Evolutionary conservation across 2,113 vertebrate genomes (phyloP).

Genomic region (Eurystomus gularis): DNA sequence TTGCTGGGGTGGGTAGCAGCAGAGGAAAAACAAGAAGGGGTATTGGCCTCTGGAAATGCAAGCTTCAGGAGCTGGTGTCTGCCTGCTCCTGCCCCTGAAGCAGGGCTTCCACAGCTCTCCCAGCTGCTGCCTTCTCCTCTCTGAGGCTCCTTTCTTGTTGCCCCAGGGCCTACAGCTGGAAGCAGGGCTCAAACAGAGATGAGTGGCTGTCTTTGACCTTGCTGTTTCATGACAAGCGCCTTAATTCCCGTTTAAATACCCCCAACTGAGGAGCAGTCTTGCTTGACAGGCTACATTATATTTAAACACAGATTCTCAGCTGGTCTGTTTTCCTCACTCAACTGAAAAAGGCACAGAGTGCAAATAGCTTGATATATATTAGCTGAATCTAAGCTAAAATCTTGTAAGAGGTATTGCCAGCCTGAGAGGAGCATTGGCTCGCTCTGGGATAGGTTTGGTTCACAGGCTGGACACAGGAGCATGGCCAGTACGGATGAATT

Average conservation of each 20-base stretch:
- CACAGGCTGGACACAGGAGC: not conserved
- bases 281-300: constrained; percentile 50
- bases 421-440: not conserved
- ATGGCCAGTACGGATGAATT: not conserved
- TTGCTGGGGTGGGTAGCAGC: not conserved
- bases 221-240: not conserved
- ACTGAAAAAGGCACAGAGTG: constrained; percentile 20
- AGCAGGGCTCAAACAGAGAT: rapidly evolving
- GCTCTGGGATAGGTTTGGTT: not conserved
- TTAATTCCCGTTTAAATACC: not conserved
- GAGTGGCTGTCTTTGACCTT: not conserved
- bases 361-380: constrained; percentile 35
- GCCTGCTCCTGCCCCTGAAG: rapidly evolving
- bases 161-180: not conserved
- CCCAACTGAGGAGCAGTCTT: not conserved
- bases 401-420: not conserved
- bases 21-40: not conserved
- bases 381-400: constrained; percentile 35
- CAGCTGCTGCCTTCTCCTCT: not conserved
- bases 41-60: not conserved
- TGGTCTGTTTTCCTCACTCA: constrained; percentile 27
- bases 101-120: not conserved
- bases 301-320: constrained; percentile 44
- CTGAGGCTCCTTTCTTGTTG: not conserved
- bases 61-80: not conserved